Percentiles rank a stretch among this genome's conserved stretches.
These are phyloP conservation scores for Morone saxatilis DNA, from an alignment of 2,113 vertebrate genomes.

Conservation along the genomic window DNA sequence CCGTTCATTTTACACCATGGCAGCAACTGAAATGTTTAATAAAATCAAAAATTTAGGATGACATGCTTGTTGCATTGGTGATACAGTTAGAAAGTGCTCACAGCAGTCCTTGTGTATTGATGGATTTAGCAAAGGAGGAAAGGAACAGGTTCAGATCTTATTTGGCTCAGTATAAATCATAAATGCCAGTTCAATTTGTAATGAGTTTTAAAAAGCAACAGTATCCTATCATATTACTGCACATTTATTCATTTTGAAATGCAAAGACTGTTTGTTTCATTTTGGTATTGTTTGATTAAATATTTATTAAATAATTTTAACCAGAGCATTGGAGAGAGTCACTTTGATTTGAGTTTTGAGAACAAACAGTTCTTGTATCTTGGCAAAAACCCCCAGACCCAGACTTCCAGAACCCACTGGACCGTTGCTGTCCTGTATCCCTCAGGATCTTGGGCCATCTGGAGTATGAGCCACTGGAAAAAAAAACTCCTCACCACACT, in stretches of 20 bases:
- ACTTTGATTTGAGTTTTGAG: constrained; percentile 1
- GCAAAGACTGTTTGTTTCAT: not conserved
- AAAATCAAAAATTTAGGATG: too few species aligned
- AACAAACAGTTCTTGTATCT: not conserved
- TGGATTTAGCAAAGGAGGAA: not conserved
- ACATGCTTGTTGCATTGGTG: not conserved
- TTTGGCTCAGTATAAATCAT: not conserved
- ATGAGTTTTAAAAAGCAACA: not conserved
- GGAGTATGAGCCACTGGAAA: not conserved
- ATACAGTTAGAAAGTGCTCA: not conserved
- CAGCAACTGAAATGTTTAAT: too few species aligned
- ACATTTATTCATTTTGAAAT: not conserved
- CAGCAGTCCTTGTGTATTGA: not conserved
- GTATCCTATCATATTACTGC: not conserved
- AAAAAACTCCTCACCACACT: not conserved
- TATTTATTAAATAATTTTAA: not conserved
- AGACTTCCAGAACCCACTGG: not conserved
- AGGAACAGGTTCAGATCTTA: not conserved
- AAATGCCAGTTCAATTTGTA: not conserved
- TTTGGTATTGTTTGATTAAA: not conserved
- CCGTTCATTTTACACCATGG: too few species aligned
- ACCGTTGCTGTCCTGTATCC: not conserved
- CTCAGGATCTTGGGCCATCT: not conserved
- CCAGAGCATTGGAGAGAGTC: not conserved
- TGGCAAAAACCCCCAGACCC: not conserved